Percentiles rank a stretch among this genome's conserved stretches.
Conservation (phyloP, 1,140 invertebrate genomes). For the Drosophila mayri region DNA sequence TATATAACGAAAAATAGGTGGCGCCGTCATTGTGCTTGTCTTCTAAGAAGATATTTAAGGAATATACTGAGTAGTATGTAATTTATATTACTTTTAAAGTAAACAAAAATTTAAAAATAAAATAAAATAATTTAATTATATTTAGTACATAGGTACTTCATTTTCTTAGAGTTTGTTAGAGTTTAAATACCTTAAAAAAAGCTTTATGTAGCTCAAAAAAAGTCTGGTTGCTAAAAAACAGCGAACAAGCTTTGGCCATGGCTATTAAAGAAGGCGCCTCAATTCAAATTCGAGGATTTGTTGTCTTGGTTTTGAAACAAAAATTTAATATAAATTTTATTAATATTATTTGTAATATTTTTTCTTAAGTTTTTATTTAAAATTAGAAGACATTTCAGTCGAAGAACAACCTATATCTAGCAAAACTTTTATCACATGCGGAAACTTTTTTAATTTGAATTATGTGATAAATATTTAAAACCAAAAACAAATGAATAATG, state of each 20-base stretch:
- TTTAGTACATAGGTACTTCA: neutral
- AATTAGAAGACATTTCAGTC: no score
- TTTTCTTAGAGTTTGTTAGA: neutral
- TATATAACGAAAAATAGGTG: neutral
- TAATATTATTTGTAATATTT: no score
- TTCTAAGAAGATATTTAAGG: neutral
- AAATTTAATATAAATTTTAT: neutral
- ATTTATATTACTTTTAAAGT: no score
- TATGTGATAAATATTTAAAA: no score
- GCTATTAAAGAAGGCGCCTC: neutral
- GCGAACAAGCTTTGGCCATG: neutral
- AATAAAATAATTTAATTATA: no score
- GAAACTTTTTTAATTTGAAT: no score
- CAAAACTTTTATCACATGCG: no score
- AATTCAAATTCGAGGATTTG: neutral
- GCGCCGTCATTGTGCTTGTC: neutral
- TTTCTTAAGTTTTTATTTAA: no score
- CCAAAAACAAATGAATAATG: no score
- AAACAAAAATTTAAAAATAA: no score
- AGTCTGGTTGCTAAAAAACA: slow-evolving; percentile 7
- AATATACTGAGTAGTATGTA: no score
- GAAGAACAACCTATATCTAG: no score
- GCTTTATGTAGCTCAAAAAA: neutral
- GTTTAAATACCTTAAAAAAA: neutral
- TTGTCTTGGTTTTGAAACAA: neutral